Evolutionary conservation across 2,113 vertebrate genomes (phyloP).

Genomic region (Scopus umbretta): DNA sequence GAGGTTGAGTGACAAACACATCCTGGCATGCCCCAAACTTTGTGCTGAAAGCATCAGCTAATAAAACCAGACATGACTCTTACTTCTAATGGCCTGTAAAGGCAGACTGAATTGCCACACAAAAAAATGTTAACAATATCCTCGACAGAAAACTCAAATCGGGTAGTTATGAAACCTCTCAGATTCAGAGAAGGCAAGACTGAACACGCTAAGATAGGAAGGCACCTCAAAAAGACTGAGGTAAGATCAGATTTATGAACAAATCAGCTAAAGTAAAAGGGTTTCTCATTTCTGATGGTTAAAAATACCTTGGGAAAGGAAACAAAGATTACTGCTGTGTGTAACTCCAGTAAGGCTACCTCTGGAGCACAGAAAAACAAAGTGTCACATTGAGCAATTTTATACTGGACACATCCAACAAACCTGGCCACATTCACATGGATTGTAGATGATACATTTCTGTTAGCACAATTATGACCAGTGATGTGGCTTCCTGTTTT

Average conservation of each 20-base stretch:
- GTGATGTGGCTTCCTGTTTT: not conserved
- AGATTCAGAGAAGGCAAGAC: not conserved
- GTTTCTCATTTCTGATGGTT: not conserved
- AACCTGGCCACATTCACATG: rapidly evolving
- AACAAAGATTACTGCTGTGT: not conserved
- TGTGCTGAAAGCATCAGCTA: not conserved
- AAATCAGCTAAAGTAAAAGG: not conserved
- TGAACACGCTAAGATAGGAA: not conserved
- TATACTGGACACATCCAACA: not conserved
- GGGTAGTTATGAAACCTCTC: not conserved
- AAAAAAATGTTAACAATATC: not conserved
- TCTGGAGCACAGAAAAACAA: not conserved
- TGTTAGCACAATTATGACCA: not conserved
- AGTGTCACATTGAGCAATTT: not conserved
- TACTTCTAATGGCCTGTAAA: not conserved
- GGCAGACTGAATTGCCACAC: not conserved
- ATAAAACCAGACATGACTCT: not conserved
- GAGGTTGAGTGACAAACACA: not conserved
- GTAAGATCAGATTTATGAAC: not conserved
- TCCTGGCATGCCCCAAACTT: not conserved
- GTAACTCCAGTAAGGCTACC: not conserved
- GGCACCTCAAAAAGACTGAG: not conserved
- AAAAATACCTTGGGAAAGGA: not conserved
- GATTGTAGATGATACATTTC: not conserved
- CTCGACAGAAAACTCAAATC: not conserved